Evolutionary conservation across 2,797 vertebrate genomes (phyloP).

Genomic region (Sandelia bainsii): DNA sequence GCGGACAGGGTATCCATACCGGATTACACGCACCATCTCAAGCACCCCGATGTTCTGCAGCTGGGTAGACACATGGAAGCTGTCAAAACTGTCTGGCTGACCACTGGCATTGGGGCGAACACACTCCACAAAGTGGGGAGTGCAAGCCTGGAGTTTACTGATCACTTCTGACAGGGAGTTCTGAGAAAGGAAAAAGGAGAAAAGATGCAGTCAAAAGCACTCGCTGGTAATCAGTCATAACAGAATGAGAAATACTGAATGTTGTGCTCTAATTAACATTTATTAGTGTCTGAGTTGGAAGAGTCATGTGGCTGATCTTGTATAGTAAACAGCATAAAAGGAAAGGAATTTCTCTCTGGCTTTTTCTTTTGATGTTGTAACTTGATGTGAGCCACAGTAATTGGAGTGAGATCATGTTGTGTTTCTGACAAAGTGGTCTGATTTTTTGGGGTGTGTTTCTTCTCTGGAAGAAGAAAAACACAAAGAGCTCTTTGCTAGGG

Average conservation of each 20-base stretch:
- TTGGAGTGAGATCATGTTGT: conserved; percentile 50
- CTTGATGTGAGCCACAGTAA: conserved; percentile 15
- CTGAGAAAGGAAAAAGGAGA: conserved; percentile 71
- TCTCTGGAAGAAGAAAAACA: conserved; percentile 58
- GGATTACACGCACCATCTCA: conserved; percentile 94
- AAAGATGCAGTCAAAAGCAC: background rate
- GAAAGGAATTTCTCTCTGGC: conserved; percentile 6
- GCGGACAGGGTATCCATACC: conserved; percentile 92
- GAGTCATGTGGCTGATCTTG: background rate
- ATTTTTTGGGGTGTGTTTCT: conserved; percentile 59
- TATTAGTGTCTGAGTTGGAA: background rate
- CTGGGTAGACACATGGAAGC: conserved; percentile 92
- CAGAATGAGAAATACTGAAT: background rate
- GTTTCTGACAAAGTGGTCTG: conserved; percentile 62
- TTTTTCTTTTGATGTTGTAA: conserved; percentile 34
- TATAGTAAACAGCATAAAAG: background rate
- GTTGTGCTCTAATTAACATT: conserved; percentile 2
- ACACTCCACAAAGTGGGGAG: conserved; percentile 91
- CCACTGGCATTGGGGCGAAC: conserved; percentile 90
- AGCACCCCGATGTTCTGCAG: conserved; percentile 94
- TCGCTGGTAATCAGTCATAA: background rate
- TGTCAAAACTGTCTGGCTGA: conserved; percentile 90
- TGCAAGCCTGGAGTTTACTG: conserved; percentile 89
- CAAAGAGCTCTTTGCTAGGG: conserved; percentile 67
- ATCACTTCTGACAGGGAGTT: conserved; percentile 91